These are phyloP conservation scores for Kobus ellipsiprymnus DNA, from an alignment of 2,113 vertebrate genomes.

Conservation along the genomic window DNA sequence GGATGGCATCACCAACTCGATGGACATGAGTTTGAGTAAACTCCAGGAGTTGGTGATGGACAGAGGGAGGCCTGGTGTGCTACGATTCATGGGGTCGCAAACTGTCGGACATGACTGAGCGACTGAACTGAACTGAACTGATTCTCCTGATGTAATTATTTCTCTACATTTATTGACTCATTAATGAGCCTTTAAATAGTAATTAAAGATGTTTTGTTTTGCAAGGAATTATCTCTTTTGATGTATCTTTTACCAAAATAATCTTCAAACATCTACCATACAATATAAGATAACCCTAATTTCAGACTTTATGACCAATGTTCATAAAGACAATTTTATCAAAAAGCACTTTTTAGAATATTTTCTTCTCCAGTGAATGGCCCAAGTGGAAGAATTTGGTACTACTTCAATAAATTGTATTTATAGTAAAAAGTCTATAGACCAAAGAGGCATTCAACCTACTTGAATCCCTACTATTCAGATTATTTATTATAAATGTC, in stretches of 20 bases:
- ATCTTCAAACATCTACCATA: not conserved
- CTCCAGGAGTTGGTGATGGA: too few relatives aligned
- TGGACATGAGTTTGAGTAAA: too few relatives aligned
- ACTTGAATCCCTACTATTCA: not conserved
- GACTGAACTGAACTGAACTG: not conserved
- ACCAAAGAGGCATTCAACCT: not conserved
- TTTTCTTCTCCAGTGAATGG: not conserved
- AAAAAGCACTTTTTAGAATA: not conserved
- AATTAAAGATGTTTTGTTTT: constrained; percentile 23
- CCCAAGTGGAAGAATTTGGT: not conserved
- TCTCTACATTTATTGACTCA: not conserved
- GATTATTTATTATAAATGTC: not conserved
- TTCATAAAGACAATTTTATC: not conserved
- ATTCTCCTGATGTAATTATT: not conserved
- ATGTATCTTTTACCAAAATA: not conserved
- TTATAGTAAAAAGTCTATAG: not conserved
- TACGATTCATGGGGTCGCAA: too few relatives aligned
- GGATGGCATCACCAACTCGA: too few relatives aligned
- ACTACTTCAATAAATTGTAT: not conserved
- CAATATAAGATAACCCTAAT: not conserved
- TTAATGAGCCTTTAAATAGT: constrained; percentile 1
- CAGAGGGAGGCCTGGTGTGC: too few relatives aligned
- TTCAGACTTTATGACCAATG: not conserved
- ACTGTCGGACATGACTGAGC: too few relatives aligned
- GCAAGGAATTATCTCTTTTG: not conserved